Evolutionary conservation across 2,113 vertebrate species (phyloP).

Genomic region (Lates calcarifer): DNA sequence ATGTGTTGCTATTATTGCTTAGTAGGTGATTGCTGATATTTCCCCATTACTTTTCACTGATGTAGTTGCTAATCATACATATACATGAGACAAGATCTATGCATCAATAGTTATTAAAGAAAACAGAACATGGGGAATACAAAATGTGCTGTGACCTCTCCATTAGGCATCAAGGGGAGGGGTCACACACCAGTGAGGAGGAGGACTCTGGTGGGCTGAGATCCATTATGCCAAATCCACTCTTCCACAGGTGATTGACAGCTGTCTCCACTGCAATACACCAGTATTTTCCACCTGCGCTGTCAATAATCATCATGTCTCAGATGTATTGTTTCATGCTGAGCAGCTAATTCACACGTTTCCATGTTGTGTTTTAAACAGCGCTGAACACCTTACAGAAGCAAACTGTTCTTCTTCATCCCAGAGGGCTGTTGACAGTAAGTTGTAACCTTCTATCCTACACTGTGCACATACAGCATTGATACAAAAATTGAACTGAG

Average conservation of each 20-base stretch:
- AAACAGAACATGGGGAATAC: background rate
- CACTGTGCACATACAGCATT: background rate
- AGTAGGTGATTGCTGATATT: no score
- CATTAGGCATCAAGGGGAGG: conserved; percentile 33
- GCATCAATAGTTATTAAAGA: background rate
- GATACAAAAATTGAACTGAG: background rate
- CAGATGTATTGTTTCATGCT: background rate
- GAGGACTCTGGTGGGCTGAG: conserved; percentile 15
- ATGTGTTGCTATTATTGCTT: background rate
- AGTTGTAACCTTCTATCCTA: conserved; percentile 37
- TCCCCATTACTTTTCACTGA: background rate
- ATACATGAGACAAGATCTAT: background rate
- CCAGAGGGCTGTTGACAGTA: conserved; percentile 47
- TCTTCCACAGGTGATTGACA: conserved; percentile 51
- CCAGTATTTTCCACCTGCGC: background rate
- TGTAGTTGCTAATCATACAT: background rate
- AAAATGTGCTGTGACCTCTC: background rate
- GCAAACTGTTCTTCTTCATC: conserved; percentile 33
- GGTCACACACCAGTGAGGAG: conserved; percentile 23
- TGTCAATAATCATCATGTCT: background rate
- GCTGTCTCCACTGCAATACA: background rate
- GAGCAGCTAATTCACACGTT: background rate
- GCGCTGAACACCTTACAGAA: conserved; percentile 62
- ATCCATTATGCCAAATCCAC: background rate
- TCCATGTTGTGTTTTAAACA: conserved; percentile 44